These are phyloP conservation scores for Eremophila alpestris DNA, from an alignment of 2,797 vertebrate genomes.

Conservation along the genomic window DNA sequence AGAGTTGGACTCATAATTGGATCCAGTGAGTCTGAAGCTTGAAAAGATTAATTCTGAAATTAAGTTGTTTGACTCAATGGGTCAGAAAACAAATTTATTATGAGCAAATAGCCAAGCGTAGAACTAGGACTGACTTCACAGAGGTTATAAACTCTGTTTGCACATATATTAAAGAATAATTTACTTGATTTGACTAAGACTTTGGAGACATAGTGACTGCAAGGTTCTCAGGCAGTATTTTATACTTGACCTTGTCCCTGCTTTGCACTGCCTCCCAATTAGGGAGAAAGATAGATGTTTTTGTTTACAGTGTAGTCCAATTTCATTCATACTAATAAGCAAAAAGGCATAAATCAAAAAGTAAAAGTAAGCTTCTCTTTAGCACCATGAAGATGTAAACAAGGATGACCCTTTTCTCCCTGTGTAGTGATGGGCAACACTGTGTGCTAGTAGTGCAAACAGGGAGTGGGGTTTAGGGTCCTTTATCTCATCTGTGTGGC, in stretches of 20 bases:
- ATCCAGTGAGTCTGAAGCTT: constrained; percentile 47
- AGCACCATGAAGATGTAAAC: background rate
- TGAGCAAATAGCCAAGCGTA: background rate
- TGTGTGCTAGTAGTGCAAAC: background rate
- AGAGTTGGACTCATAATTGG: constrained; percentile 24
- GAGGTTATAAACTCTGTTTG: background rate
- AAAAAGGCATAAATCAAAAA: constrained; percentile 43
- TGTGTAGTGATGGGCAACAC: background rate
- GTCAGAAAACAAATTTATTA: constrained; percentile 55
- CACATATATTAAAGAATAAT: background rate
- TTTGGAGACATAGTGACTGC: background rate
- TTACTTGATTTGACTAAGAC: constrained; percentile 27
- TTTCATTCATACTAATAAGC: constrained; percentile 45
- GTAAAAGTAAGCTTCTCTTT: background rate
- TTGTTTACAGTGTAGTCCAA: constrained; percentile 40
- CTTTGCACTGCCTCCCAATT: background rate
- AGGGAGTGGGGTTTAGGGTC: background rate
- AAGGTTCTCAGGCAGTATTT: background rate
- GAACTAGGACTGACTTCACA: background rate
- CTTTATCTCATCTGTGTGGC: background rate
- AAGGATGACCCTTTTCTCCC: background rate
- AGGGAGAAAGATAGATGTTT: constrained; percentile 25
- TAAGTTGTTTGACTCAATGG: constrained; percentile 51
- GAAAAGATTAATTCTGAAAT: constrained; percentile 58
- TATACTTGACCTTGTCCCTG: constrained; percentile 29